Evolutionary conservation across 2,797 vertebrate genomes (phyloP).

Genomic region (Salarias fasciatus): DNA sequence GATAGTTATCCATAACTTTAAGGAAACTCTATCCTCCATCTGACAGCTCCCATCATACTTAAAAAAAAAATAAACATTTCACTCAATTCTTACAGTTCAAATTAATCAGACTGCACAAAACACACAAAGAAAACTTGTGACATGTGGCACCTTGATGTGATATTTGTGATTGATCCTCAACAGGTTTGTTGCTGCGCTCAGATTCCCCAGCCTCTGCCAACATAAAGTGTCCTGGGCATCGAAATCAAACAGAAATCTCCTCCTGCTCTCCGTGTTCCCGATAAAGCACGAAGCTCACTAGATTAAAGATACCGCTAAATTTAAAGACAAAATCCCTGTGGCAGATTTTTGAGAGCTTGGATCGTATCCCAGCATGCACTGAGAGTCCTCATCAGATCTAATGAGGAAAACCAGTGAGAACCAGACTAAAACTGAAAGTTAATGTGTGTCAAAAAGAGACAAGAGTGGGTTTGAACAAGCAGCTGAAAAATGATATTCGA

Average conservation of each 20-base stretch:
- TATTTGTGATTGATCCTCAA: constrained; percentile 6
- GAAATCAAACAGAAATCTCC: constrained; percentile 14
- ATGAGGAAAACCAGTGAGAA: neutral
- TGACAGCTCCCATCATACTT: too few relatives aligned
- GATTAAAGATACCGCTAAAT: constrained; percentile 10
- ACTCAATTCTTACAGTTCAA: too few relatives aligned
- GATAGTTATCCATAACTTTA: neutral
- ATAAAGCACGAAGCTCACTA: constrained; percentile 16
- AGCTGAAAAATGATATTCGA: neutral
- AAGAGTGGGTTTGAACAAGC: neutral
- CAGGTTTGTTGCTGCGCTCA: constrained; percentile 20
- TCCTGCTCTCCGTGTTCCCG: constrained; percentile 4
- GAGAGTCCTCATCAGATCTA: neutral
- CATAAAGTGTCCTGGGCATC: constrained; percentile 18
- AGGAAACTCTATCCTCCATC: neutral
- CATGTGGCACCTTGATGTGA: constrained; percentile 1
- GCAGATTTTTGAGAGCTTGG: constrained; percentile 2
- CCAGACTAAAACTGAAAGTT: neutral
- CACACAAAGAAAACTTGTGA: too few relatives aligned
- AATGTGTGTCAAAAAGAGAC: neutral
- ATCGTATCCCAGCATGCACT: constrained; percentile 23
- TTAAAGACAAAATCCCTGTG: neutral
- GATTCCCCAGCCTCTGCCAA: neutral
- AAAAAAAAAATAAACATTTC: too few relatives aligned
- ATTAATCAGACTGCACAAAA: too few relatives aligned